These are phyloP conservation scores for Climacteris rufus DNA, from an alignment of 2,113 vertebrate genomes.

Conservation along the genomic window DNA sequence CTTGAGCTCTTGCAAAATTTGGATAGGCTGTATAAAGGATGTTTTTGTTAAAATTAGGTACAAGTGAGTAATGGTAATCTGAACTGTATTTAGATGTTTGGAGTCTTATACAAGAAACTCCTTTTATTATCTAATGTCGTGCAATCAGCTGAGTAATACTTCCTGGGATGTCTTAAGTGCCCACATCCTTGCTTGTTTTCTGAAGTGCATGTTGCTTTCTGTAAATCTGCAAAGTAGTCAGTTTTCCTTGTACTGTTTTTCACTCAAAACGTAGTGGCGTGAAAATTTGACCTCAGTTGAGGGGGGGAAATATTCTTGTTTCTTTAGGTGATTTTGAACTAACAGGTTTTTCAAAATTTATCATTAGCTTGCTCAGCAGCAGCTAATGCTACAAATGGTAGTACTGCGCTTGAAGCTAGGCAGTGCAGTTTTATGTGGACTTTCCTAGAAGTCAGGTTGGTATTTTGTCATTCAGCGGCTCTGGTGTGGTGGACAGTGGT, in stretches of 20 bases:
- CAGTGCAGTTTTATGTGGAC: background rate
- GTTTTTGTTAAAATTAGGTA: background rate
- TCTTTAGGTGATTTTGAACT: background rate
- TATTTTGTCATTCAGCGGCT: background rate
- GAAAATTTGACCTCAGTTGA: background rate
- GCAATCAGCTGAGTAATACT: background rate
- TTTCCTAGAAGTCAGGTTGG: background rate
- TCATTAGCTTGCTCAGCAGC: background rate
- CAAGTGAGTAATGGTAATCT: background rate
- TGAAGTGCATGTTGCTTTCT: background rate
- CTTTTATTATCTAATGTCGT: background rate
- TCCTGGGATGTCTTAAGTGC: background rate
- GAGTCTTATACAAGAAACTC: background rate
- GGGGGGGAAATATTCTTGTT: background rate
- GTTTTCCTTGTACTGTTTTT: background rate
- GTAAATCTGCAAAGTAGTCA: background rate
- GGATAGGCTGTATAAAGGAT: background rate
- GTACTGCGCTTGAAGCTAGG: background rate
- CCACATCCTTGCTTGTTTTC: background rate
- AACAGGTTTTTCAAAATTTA: background rate
- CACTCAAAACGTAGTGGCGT: accelerated
- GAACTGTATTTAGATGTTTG: background rate
- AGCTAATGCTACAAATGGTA: background rate
- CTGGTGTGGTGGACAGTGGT: accelerated
- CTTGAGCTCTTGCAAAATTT: background rate